phyloP scores from a whole-genome alignment of 2,888 invertebrate species.

The Sycophila texana region DNA sequence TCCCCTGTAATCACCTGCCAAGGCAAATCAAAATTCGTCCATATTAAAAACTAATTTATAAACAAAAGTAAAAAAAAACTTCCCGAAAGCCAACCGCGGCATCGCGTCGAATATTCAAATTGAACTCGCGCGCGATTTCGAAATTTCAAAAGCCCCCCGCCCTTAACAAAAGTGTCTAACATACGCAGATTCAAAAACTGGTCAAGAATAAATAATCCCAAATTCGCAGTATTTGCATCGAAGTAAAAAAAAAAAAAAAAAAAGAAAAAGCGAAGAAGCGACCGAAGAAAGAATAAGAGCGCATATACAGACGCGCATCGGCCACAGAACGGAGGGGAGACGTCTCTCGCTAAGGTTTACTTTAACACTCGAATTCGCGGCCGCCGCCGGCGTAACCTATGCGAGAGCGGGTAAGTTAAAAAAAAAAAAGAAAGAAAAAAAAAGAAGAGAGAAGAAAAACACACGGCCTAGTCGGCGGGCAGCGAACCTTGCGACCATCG shows the following conservation, averaged over 20 bases:
- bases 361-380: conserved; percentile 49
- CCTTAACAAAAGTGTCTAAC: background rate
- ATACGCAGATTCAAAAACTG: background rate
- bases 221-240: conserved; percentile 16
- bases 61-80: background rate
- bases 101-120: background rate
- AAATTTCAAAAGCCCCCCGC: conserved; percentile 6
- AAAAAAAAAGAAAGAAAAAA: conserved; percentile 1
- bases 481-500: conserved; percentile 12
- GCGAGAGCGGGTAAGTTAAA: background rate
- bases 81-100: background rate
- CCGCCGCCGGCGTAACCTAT: background rate
- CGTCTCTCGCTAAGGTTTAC: conserved; percentile 34
- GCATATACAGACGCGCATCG: too few species aligned
- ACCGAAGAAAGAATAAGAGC: background rate
- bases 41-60: background rate
- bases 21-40: background rate
- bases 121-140: background rate
- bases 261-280: background rate
- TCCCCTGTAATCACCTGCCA: too few species aligned
- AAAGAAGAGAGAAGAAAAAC: background rate
- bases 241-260: background rate
- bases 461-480: too few species aligned
- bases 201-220: conserved; percentile 12
- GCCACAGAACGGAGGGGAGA: background rate